Base-by-base conservation (phyloP, 2,888 invertebrate species). In the Lydus trimaculatus region DNA sequence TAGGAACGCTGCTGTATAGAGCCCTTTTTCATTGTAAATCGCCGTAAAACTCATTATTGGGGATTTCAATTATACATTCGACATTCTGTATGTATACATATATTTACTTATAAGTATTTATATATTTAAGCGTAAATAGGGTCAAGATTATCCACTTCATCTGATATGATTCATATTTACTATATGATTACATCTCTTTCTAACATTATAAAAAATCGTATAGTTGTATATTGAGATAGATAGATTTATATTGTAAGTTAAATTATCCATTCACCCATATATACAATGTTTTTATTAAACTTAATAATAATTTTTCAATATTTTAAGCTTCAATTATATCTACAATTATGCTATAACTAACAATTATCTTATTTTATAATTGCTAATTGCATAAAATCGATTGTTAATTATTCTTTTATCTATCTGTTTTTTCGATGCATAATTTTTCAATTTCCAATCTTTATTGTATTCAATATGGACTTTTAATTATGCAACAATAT, bases 131-230 rank as follows among this genome's bases (percentile, higher is more conserved):
- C 2, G 13, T 52, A 68, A 79, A 77, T 79, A 79, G 73, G 78
- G 78, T 79, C 78, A 79, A 79, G 78, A 78, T 72, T 77, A 76
- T 75, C 77, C 70, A 72, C 72, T 76, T 67, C 73, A 68, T 76
- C 39, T 63, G 66, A 66, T 66, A 63, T 64, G 67, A 61, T 67
- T 67, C 67, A 64, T 67, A 67, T 67, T n/a, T n/a, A n/a, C 64
- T 67, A 64, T 64, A 63, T 8, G 52, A 67, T 39, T 64, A 60
- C 64, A 61, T 52, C 64, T 67, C 64, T 67, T 65, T 63, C 62
- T 52, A 23, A 52, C 6, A 52, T 25, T 25, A 11, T 13, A 23
- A 25, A 52, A 23, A 52, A 52, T 3, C 2, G 17, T 3, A 36
- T 11, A 52, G 3, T 52, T 52, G 23, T 52, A 13, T 20, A 23